These are phyloP conservation scores for Deroptyus accipitrinus DNA, from an alignment of 2,113 vertebrate genomes.

Conservation along the genomic window DNA sequence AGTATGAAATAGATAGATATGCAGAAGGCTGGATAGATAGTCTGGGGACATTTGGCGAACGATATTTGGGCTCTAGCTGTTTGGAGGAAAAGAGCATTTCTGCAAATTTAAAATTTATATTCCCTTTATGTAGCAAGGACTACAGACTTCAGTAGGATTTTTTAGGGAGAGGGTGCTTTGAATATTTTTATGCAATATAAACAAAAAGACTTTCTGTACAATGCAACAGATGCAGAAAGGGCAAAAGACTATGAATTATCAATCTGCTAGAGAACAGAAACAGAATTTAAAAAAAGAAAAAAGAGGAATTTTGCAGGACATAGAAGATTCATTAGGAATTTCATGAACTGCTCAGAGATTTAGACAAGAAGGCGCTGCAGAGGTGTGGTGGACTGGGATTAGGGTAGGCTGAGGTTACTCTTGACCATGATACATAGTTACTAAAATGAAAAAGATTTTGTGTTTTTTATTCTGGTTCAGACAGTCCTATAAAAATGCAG, in stretches of 20 bases:
- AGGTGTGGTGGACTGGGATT: not conserved
- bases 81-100: not conserved
- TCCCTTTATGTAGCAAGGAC: not conserved
- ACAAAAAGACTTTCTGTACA: not conserved
- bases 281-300: not conserved
- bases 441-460: conserved; percentile 11
- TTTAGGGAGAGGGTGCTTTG: not conserved
- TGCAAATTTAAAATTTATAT: not conserved
- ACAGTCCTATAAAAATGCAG: not conserved
- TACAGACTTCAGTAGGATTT: not conserved
- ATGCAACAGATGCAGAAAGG: not conserved
- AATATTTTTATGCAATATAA: not conserved
- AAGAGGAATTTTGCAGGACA: not conserved
- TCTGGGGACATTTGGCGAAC: not conserved
- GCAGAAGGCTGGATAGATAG: not conserved
- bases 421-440: conserved; percentile 2
- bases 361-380: conserved; percentile 14
- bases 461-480: conserved; percentile 15
- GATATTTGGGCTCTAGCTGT: not conserved
- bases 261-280: not conserved
- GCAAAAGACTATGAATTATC: not conserved
- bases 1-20: not conserved
- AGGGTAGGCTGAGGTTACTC: not conserved
- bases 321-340: not conserved
- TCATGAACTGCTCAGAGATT: conserved; percentile 13